These are phyloP conservation scores for Choristoneura fumiferana DNA, from an alignment of 1,140 invertebrate species.

Conservation along the genomic window DNA sequence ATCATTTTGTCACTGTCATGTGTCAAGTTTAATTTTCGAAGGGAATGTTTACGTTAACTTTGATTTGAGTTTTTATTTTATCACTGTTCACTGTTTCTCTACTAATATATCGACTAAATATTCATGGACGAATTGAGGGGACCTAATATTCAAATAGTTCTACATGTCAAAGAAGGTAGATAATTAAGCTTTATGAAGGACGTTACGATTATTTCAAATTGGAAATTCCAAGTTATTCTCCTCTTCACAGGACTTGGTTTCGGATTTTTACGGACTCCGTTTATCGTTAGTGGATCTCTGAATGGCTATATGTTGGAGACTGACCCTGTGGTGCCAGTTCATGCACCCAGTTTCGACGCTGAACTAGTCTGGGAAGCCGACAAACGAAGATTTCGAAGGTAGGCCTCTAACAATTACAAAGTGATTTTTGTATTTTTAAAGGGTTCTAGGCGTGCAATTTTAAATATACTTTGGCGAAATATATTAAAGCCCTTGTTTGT, in stretches of 20 bases:
- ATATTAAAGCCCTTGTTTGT: too few species aligned
- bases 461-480: too few species aligned
- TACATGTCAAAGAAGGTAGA: slow-evolving; percentile 70
- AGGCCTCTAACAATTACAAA: background rate
- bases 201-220: slow-evolving; percentile 3
- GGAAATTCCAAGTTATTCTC: slow-evolving; percentile 15
- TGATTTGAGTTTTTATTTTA: slow-evolving; percentile 38
- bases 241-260: slow-evolving; percentile 59
- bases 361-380: slow-evolving; percentile 73
- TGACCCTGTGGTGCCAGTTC: slow-evolving; percentile 57
- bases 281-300: slow-evolving; percentile 64
- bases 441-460: too few species aligned
- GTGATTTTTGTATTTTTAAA: too few species aligned
- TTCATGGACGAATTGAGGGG: slow-evolving; percentile 68
- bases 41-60: slow-evolving; percentile 37
- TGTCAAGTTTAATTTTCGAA: slow-evolving; percentile 40
- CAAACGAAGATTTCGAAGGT: slow-evolving; percentile 69
- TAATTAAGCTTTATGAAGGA: slow-evolving; percentile 23
- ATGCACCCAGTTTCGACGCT: slow-evolving; percentile 66
- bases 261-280: slow-evolving; percentile 60
- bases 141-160: slow-evolving; percentile 66
- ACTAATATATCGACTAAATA: slow-evolving; percentile 26
- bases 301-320: slow-evolving; percentile 72
- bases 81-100: slow-evolving; percentile 28
- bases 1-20: background rate